Evolutionary conservation across 2,113 vertebrate genomes (phyloP), one percentile per base, ranked within the genome.

Genomic region (Sapayoa aenigma): DNA sequence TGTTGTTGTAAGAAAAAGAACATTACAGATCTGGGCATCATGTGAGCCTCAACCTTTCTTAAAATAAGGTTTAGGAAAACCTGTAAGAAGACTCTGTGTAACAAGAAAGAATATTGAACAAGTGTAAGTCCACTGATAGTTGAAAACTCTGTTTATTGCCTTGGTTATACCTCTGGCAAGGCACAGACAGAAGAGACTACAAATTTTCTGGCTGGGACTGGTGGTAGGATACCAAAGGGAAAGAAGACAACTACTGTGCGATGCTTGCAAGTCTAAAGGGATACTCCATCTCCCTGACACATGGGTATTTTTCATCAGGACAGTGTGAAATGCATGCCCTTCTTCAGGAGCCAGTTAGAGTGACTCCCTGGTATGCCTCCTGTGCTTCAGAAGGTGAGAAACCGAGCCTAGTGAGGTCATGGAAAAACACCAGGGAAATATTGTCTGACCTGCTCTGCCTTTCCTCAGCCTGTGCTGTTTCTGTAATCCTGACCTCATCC

Each of bases 401-500:
- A 67, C 30, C 0, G 2, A 90, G 67, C 76, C 82, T 77, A 23
- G 35, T 80, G 85, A 95, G 60, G 52, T 95, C 67, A 90, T 93
- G 93, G 87, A 95, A 96, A 93, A 95, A 92, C 47, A 94, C 77
- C 62, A 62, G 66, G 49, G 76, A 63, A 66, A 42, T 0, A 0
- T 18, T 59, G 31, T 39, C 59, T 90, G 67, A 77, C 82, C 71
- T 18, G 47, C 20, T 84, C 68, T 94, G 93, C 50, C 63, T 95
- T 85, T 90, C 30, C 62, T 93, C 89, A 87, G 87, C 58, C 37
- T 39, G 66, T 30, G 67, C 79, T 92, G 79, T 95, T 96, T 95
- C 85, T 96, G 79, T 95, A 81, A 65, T 86, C 63, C 82, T 95
- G 76, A 94, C 65, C 75, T 95, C 88, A 93, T 90, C 35, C 47